A percentile compares a stretch with the other conserved stretches of the same genome.
Evolutionary conservation across 2,797 vertebrate genomes (phyloP).

Genomic region (Serranus cabrilla): DNA sequence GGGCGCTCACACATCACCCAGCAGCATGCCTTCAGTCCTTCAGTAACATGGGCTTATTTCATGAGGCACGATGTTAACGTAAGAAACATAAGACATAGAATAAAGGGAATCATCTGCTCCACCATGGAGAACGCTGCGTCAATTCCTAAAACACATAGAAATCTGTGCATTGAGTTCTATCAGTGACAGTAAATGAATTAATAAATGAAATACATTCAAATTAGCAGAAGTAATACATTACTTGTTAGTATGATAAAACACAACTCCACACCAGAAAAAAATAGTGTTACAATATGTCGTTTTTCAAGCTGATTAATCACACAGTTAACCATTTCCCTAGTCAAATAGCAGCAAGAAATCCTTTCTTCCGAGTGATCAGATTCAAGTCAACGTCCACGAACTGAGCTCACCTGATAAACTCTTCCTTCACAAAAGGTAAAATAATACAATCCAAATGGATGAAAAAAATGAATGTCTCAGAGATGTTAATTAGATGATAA

Average conservation of each 20-base stretch:
- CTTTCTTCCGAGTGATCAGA: conserved; percentile 23
- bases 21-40: conserved; percentile 11
- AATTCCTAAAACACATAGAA: conserved; percentile 21
- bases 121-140: neutral
- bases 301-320: conserved; percentile 49
- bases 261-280: conserved; percentile 27
- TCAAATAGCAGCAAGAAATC: conserved; percentile 71
- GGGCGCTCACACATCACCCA: conserved; percentile 48
- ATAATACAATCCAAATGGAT: conserved; percentile 55
- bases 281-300: conserved; percentile 39
- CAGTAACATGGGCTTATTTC: conserved; percentile 24
- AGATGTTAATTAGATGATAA: conserved; percentile 10
- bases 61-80: conserved; percentile 73
- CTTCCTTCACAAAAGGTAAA: conserved; percentile 20
- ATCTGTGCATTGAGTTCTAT: conserved; percentile 29
- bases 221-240: conserved; percentile 59
- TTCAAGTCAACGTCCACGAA: conserved; percentile 32
- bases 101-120: conserved; percentile 34
- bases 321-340: conserved; percentile 40
- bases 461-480: conserved; percentile 25
- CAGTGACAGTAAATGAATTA: conserved; percentile 48
- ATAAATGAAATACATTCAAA: conserved; percentile 82
- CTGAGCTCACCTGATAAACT: conserved; percentile 15
- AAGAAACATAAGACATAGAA: conserved; percentile 31
- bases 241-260: conserved; percentile 44